These are phyloP conservation scores for Chromis chromis DNA, from an alignment of 2,797 vertebrate species.

Conservation along the genomic window DNA sequence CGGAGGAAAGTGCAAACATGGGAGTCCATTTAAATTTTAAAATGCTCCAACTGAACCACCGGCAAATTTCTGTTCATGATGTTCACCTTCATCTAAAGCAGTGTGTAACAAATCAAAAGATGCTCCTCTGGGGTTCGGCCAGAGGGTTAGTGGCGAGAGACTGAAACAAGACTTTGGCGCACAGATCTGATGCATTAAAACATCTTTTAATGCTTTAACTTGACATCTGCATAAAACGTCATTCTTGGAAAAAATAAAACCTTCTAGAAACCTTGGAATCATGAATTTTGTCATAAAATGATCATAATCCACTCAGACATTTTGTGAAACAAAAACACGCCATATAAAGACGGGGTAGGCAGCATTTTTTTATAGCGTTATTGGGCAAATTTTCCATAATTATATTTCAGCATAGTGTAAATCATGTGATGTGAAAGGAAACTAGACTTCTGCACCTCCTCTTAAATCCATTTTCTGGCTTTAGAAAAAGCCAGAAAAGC, in stretches of 20 bases:
- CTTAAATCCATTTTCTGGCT: too few species aligned
- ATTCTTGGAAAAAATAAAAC: background rate
- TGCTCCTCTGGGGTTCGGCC: conserved; percentile 2
- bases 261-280: too few species aligned
- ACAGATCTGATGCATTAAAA: conserved; percentile 5
- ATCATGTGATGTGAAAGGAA: too few species aligned
- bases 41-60: background rate
- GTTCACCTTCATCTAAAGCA: conserved; percentile 27
- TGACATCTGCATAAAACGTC: background rate
- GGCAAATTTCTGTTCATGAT: background rate
- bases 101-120: background rate
- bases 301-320: background rate
- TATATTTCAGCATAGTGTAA: too few species aligned
- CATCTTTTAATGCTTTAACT: background rate
- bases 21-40: background rate
- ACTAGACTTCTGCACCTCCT: too few species aligned
- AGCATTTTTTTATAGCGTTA: too few species aligned
- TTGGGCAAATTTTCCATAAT: too few species aligned
- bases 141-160: conserved; percentile 20
- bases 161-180: background rate
- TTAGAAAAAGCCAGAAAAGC: too few species aligned
- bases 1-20: background rate
- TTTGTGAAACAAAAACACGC: too few species aligned
- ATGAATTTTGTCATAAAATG: background rate
- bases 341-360: too few species aligned